Evolutionary conservation across 2,113 vertebrate genomes (phyloP), one percentile per base, ranked within the genome.

Genomic region (Pan troglodytes): DNA sequence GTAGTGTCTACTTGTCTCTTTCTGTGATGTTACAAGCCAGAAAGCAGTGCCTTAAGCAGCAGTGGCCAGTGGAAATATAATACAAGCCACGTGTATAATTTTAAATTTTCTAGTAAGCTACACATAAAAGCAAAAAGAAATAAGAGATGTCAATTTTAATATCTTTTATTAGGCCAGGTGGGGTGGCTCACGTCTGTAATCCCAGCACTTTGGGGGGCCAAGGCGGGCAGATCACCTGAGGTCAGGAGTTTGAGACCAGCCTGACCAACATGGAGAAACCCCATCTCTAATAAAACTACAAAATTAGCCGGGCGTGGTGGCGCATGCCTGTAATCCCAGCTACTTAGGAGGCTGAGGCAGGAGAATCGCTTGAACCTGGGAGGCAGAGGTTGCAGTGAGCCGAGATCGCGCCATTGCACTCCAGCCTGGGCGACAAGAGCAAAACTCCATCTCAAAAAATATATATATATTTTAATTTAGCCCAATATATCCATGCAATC

Each of bases 271-370:
- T 59, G 57, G 57, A 59, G 57, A 59, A 59, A 59, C 8, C 57
- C 22, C 22, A 7, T 59, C 57, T 59, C 57, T 59, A 59, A 22
- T 59, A 59, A 59, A 59, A 59, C 20, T 23, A 23, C 57, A 59
- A 59, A 59, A 23, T 4, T 23, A 23, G 57, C 22, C 1, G 0
- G 57, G 22, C 1, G 0, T 59, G 57, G 57, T 59, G 22, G 57
- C 22, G 22, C 22, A 9, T 1, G 22, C 22, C 57, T 59, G 57
- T 59, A 59, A 9, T 23, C 22, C 57, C 57, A 59, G 57, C 22
- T 59, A 59, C 57, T 59, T 22, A 23, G 57, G 22, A 59, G 57
- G 8, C 57, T 59, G 57, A 59, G 57, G 57, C 22, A 59, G 22
- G 57, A 59, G 57, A 59, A 59, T 59, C 1, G 1, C 59, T 9